Conservation (phyloP, 2,113 vertebrate genomes). For the Dasypus novemcinctus region DNA sequence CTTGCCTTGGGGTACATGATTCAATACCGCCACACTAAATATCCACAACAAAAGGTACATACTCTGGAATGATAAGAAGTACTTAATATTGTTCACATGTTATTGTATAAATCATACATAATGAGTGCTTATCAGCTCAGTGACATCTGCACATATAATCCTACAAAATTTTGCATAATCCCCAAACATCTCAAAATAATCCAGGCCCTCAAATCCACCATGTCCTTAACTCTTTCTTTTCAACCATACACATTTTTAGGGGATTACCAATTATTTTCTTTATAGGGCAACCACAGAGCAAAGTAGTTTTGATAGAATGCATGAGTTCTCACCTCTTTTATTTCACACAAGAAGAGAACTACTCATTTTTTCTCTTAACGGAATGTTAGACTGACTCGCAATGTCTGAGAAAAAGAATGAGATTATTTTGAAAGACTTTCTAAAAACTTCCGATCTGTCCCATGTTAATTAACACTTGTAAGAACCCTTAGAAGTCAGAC, state of each 20-base stretch:
- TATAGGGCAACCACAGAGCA: not conserved
- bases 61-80: constrained; percentile 18
- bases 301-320: constrained; percentile 1
- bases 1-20: no score
- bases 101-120: not conserved
- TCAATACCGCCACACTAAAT: no score
- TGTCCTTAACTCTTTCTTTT: not conserved
- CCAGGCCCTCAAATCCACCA: not conserved
- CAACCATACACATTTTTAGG: not conserved
- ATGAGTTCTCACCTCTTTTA: constrained; percentile 12
- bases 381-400: constrained; percentile 40
- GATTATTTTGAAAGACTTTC: constrained; percentile 28
- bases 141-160: not conserved
- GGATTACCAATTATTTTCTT: constrained; percentile 36
- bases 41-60: not conserved
- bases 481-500: not conserved
- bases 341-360: constrained; percentile 23
- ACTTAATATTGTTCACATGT: constrained; percentile 11
- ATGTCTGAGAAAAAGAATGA: not conserved
- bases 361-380: constrained; percentile 29
- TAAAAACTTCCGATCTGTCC: constrained; percentile 20
- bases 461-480: constrained; percentile 21
- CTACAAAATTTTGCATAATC: not conserved
- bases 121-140: not conserved
- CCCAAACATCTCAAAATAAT: constrained; percentile 21